phyloP scores from a whole-genome alignment of 2,113 vertebrate species.

The Hippoglossus stenolepis region DNA sequence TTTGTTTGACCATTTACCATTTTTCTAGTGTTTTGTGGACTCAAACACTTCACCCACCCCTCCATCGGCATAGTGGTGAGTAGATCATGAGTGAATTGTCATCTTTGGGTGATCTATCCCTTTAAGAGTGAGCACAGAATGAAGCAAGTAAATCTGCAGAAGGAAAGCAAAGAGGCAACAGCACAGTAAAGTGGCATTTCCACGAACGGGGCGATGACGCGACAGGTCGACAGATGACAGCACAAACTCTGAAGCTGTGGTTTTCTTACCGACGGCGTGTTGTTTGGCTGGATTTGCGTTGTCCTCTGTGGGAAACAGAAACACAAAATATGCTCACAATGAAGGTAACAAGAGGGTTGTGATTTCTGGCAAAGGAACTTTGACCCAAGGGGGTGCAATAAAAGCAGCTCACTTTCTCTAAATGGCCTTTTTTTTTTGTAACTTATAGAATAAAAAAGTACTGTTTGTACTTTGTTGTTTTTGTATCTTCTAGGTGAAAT shows the following conservation, averaged over 20 bases:
- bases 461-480: background rate
- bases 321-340: constrained; percentile 26
- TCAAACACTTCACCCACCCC: too few species aligned
- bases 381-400: too few species aligned
- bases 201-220: background rate
- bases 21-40: too few species aligned
- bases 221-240: background rate
- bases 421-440: background rate
- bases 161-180: constrained; percentile 41
- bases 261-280: constrained; percentile 38
- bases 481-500: background rate
- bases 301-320: constrained; percentile 1
- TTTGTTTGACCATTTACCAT: too few species aligned
- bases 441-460: background rate
- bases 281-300: background rate
- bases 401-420: background rate
- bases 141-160: constrained; percentile 15
- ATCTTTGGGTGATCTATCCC: too few species aligned
- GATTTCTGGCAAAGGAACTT: background rate
- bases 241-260: constrained; percentile 20
- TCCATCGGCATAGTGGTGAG: too few species aligned
- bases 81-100: too few species aligned
- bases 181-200: constrained; percentile 67
- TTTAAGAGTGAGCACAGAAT: background rate
- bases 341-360: background rate